phyloP scores from a whole-genome alignment of 2,113 vertebrate species.

The Donacobius atricapilla region DNA sequence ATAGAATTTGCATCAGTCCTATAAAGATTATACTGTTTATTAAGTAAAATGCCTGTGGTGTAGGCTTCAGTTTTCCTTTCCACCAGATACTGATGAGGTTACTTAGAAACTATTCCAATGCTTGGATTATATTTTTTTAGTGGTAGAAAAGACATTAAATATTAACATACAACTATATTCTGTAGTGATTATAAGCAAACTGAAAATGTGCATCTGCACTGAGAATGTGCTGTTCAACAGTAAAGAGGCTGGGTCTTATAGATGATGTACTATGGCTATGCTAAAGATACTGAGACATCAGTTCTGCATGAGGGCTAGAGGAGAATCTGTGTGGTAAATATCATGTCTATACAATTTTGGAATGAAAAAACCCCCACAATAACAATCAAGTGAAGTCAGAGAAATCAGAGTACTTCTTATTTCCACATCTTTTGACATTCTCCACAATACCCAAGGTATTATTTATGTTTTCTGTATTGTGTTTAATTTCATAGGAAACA shows the following conservation, averaged over 20 bases:
- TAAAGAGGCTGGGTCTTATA: neutral
- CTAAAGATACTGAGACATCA: neutral
- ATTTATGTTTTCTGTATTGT: neutral
- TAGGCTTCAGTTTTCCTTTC: neutral
- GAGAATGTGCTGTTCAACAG: neutral
- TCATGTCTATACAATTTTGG: neutral
- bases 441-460: neutral
- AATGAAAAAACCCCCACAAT: rapidly evolving
- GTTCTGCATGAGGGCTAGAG: neutral
- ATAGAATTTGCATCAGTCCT: neutral
- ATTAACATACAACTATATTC: neutral
- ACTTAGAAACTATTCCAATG: neutral
- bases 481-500: neutral
- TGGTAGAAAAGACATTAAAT: neutral
- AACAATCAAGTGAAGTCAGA: neutral
- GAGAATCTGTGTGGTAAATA: neutral
- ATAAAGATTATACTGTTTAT: neutral
- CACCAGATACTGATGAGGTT: neutral
- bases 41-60: neutral
- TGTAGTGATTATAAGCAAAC: neutral
- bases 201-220: neutral
- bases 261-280: neutral
- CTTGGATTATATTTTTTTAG: neutral
- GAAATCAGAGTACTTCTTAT: neutral
- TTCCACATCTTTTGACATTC: neutral